Evolutionary conservation across 2,888 invertebrate genomes (phyloP).

Genomic region (Standfussiana lucernea): DNA sequence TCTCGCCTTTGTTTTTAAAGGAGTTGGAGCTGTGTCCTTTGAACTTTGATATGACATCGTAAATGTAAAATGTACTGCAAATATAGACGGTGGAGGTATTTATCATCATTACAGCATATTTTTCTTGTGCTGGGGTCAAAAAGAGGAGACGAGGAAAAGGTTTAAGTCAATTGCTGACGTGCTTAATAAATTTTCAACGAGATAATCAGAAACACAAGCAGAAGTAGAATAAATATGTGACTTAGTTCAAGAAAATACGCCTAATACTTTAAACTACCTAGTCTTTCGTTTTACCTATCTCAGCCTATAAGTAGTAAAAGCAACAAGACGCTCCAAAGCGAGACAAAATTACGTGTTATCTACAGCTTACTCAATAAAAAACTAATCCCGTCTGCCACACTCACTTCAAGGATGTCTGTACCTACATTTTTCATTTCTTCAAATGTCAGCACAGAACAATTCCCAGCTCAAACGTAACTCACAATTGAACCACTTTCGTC

Average conservation of each 20-base stretch:
- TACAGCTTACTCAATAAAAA: not conserved
- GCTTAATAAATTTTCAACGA: not conserved
- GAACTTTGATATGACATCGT: not conserved
- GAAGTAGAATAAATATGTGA: not conserved
- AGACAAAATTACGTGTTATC: not conserved
- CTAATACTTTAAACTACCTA: not conserved
- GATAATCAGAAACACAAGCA: not conserved
- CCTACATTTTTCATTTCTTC: conserved; percentile 7
- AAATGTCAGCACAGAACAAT: conserved; percentile 6
- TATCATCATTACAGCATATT: conserved; percentile 23
- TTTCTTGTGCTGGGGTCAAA: not conserved
- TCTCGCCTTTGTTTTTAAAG: conserved; percentile 43
- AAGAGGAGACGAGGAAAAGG: not conserved
- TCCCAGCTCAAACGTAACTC: conserved; percentile 13
- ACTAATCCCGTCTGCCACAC: not conserved
- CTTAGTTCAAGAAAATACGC: not conserved
- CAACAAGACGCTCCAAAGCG: not conserved
- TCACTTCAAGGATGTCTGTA: not conserved
- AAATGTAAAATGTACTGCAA: conserved; percentile 13
- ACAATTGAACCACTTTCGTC: conserved; percentile 1
- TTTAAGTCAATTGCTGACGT: not conserved
- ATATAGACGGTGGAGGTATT: conserved; percentile 18
- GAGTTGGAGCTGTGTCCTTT: not conserved
- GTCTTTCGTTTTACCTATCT: not conserved
- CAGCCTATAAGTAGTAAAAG: not conserved